A percentile compares a stretch with the other conserved stretches of the same genome.
Evolutionary conservation across 2,797 vertebrate genomes (phyloP).

Genomic region (Fistularia commersonii): DNA sequence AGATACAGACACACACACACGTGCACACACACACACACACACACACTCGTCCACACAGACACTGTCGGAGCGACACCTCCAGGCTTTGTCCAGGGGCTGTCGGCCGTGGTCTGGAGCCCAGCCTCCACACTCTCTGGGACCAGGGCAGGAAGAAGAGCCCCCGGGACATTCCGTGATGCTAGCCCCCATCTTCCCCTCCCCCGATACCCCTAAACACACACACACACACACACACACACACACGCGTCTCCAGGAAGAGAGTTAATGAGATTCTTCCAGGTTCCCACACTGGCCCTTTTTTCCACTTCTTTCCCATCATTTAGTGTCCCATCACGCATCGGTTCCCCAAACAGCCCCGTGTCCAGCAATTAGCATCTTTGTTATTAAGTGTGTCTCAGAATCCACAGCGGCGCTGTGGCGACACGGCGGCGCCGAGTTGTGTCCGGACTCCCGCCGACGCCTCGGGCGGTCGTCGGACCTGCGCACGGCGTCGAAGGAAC

Average conservation of each 20-base stretch:
- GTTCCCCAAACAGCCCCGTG: too few species aligned
- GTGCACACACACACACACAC: constrained; percentile 17
- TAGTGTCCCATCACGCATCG: constrained; percentile 7
- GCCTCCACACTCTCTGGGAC: constrained; percentile 63
- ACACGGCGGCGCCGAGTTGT: too few species aligned
- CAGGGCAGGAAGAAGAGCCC: constrained; percentile 76
- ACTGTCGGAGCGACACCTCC: constrained; percentile 42
- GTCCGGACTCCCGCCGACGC: too few species aligned
- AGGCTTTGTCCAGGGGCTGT: constrained; percentile 82
- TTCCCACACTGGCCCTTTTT: constrained; percentile 43
- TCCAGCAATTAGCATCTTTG: too few species aligned
- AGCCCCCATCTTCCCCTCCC: constrained; percentile 62
- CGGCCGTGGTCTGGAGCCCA: constrained; percentile 80
- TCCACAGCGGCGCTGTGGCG: too few species aligned
- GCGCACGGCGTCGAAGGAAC: too few species aligned
- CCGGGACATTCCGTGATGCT: constrained; percentile 92
- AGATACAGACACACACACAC: constrained; percentile 24
- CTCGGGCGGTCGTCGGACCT: too few species aligned
- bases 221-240: constrained; percentile 22
- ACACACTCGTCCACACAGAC: constrained; percentile 27
- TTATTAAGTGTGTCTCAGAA: too few species aligned
- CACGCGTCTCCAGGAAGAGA: constrained; percentile 56
- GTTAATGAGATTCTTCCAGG: constrained; percentile 57
- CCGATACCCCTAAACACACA: constrained; percentile 22
- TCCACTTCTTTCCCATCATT: constrained; percentile 17